Conservation (phyloP, 2,797 vertebrate species). For the Enoplosus armatus region DNA sequence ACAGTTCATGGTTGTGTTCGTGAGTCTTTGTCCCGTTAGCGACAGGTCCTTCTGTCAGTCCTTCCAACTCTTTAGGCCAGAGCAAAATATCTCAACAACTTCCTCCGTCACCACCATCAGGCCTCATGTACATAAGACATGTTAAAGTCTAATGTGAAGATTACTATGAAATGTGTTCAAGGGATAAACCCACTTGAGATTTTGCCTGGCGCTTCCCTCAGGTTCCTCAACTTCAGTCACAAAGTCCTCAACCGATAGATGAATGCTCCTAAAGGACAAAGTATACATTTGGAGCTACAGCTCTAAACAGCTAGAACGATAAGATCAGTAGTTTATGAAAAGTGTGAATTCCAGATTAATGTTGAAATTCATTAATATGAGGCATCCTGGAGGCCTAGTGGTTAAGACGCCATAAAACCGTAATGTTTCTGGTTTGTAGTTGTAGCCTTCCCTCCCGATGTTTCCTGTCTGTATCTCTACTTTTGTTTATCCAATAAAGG, state of each 20-base stretch:
- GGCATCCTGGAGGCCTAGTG: not conserved
- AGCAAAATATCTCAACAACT: not conserved
- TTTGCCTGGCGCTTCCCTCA: too few species aligned
- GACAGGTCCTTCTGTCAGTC: not conserved
- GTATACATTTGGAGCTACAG: not conserved
- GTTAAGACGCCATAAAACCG: not conserved
- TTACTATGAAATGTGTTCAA: not conserved
- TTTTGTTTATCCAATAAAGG: fast-evolving
- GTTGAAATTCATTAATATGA: not conserved
- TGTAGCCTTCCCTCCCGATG: not conserved
- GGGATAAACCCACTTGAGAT: not conserved
- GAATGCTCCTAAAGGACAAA: not conserved
- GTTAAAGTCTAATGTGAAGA: not conserved
- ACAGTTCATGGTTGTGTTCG: fast-evolving
- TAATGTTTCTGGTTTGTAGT: not conserved
- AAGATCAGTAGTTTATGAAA: not conserved
- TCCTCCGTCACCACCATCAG: not conserved
- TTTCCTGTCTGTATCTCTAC: not conserved
- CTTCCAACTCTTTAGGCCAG: not conserved
- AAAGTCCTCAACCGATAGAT: too few species aligned
- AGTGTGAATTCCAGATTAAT: not conserved
- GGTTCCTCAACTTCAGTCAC: too few species aligned
- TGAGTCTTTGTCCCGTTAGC: not conserved
- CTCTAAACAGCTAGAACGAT: not conserved
- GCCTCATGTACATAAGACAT: not conserved